A percentile compares a stretch with the other conserved stretches of the same genome.
Evolutionary conservation across 1,140 invertebrate genomes (phyloP).

Genomic region (Macrostomum lignano): DNA sequence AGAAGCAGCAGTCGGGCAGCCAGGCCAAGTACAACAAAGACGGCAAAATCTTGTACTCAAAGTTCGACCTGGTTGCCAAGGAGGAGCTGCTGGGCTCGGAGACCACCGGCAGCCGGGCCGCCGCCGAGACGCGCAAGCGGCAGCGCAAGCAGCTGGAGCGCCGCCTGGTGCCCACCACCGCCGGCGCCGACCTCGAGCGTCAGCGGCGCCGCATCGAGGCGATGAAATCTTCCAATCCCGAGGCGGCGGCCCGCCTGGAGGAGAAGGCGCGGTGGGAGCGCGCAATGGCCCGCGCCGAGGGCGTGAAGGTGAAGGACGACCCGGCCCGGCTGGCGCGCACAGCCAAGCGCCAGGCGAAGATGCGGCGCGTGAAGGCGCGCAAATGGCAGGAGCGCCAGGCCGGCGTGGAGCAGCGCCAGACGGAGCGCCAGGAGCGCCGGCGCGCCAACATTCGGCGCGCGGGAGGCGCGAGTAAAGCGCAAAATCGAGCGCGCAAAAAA

Average conservation of each 20-base stretch:
- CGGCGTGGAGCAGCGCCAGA: constrained; percentile 34
- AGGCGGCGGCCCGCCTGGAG: constrained; percentile 37
- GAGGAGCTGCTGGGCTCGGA: too few relatives aligned
- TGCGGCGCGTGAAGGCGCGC: constrained; percentile 38
- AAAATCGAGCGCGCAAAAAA: too few relatives aligned
- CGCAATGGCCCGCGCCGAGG: constrained; percentile 42
- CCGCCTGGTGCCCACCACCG: too few relatives aligned
- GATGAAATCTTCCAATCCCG: constrained; percentile 27
- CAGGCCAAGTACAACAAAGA: constrained; percentile 47
- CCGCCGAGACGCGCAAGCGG: too few relatives aligned
- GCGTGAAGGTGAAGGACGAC: constrained; percentile 52
- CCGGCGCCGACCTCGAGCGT: too few relatives aligned
- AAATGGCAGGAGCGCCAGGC: constrained; percentile 43
- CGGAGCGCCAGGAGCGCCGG: constrained; percentile 41
- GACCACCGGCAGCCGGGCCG: too few relatives aligned
- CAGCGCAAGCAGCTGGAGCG: too few relatives aligned
- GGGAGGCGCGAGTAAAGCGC: too few relatives aligned
- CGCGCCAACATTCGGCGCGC: constrained; percentile 41
- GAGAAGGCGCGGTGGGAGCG: constrained; percentile 38
- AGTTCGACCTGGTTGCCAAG: constrained; percentile 53
- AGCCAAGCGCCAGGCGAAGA: constrained; percentile 41
- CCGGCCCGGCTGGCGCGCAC: constrained; percentile 43
- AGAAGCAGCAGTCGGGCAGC: too few relatives aligned
- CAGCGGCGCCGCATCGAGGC: too few relatives aligned
- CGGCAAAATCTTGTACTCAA: constrained; percentile 49